Percentiles rank a stretch among this genome's conserved stretches.
phyloP scores from a whole-genome alignment of 37 sponge, comb jelly and placozoan genomes.

The Chondrilla cf. caribensis region DNA sequence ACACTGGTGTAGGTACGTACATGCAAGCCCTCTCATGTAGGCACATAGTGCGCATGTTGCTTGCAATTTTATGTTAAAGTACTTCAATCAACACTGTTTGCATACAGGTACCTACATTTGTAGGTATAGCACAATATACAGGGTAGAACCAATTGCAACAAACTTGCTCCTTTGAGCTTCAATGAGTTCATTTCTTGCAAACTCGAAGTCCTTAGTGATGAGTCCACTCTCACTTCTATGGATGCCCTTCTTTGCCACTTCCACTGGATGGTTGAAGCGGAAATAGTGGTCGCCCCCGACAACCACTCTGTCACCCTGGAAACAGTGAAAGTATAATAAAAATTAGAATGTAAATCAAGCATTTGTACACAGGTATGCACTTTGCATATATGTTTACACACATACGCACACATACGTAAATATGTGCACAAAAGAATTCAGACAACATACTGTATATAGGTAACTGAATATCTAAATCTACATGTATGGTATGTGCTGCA shows the following conservation, averaged over 20 bases:
- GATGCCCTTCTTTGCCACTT: constrained; percentile 35
- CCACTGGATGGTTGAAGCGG: constrained; percentile 78
- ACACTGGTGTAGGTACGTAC: background rate
- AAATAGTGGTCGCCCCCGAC: constrained; percentile 86
- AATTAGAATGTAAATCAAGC: no score
- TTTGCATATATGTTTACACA: background rate
- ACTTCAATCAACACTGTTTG: no score
- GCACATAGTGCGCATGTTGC: no score
- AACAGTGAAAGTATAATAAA: background rate
- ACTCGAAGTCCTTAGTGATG: constrained; percentile 58
- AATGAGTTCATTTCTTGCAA: constrained; percentile 75
- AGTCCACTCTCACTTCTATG: background rate
- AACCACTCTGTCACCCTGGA: constrained; percentile 80
- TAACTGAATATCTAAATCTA: no score
- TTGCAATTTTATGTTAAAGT: no score
- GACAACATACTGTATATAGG: no score
- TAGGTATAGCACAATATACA: no score
- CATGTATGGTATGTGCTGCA: no score
- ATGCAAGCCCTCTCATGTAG: no score
- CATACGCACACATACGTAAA: background rate
- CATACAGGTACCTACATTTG: constrained; percentile 11
- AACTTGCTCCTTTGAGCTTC: constrained; percentile 50
- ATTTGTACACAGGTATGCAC: no score
- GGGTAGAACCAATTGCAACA: background rate
- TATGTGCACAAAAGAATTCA: no score